These are phyloP conservation scores for Tetrapedia diversipes DNA, from an alignment of 2,888 invertebrate species.

Conservation along the genomic window DNA sequence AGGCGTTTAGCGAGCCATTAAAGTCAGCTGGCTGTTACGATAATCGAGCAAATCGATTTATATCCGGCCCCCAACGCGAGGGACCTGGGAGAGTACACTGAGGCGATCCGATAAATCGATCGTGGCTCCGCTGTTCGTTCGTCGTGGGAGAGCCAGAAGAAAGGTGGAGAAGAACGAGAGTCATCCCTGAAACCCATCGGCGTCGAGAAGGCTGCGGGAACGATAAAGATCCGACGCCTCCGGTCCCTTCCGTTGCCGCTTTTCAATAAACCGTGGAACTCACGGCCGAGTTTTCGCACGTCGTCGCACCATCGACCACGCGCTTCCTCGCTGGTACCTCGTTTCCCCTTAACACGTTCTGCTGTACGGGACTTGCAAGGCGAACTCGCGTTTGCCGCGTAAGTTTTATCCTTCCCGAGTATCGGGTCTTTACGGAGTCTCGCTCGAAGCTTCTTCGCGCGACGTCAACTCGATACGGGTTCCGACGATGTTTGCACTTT, in stretches of 20 bases:
- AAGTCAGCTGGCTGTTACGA: constrained; percentile 60
- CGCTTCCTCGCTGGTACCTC: too few species aligned
- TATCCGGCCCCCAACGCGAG: constrained; percentile 30
- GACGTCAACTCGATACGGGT: too few species aligned
- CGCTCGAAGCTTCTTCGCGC: too few species aligned
- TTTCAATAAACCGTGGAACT: constrained; percentile 79
- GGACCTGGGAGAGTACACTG: constrained; percentile 3
- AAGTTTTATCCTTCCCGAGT: too few species aligned
- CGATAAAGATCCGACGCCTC: constrained; percentile 34
- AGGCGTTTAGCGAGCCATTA: constrained; percentile 60
- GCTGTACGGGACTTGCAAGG: too few species aligned
- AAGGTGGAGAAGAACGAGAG: not conserved
- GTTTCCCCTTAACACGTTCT: too few species aligned
- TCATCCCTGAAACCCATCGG: constrained; percentile 5
- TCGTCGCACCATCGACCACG: constrained; percentile 30
- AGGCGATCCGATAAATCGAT: constrained; percentile 50
- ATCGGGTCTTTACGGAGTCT: too few species aligned
- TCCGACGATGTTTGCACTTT: too few species aligned
- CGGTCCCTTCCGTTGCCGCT: constrained; percentile 57
- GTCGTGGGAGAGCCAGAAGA: not conserved
- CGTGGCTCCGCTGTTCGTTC: not conserved
- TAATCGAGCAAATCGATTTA: constrained; percentile 62
- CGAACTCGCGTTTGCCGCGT: too few species aligned
- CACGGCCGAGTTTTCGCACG: constrained; percentile 68
- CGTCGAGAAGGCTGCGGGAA: not conserved